Conservation (phyloP, 1,140 invertebrate species). For the Papilio polyxenes region DNA sequence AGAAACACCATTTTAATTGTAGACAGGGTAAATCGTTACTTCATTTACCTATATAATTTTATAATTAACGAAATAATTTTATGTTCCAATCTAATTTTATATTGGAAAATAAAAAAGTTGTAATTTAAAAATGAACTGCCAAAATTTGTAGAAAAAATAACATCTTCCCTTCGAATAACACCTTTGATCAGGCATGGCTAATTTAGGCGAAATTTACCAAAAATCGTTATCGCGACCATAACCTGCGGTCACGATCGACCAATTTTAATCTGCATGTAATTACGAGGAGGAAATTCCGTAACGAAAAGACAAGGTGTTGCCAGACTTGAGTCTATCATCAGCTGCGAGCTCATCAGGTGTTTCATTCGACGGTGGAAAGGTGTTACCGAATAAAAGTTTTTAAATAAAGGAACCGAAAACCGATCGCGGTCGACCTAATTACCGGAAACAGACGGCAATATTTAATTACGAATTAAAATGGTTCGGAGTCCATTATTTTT, state of each 20-base stretch:
- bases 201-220: constrained; percentile 29
- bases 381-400: constrained; percentile 64
- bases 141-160: no score
- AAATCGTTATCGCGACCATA: constrained; percentile 43
- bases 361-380: constrained; percentile 71
- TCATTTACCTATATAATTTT: background rate
- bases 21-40: background rate
- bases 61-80: no score
- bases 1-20: background rate
- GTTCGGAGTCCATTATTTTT: constrained; percentile 65
- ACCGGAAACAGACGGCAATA: constrained; percentile 69
- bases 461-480: constrained; percentile 74
- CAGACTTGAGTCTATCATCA: constrained; percentile 56
- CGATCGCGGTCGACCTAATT: constrained; percentile 65
- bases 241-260: constrained; percentile 43
- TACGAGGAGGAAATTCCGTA: constrained; percentile 71
- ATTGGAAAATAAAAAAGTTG: no score
- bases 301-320: constrained; percentile 75
- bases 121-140: background rate
- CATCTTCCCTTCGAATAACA: background rate
- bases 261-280: constrained; percentile 60
- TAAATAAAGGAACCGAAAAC: constrained; percentile 60
- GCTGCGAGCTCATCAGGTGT: constrained; percentile 72
- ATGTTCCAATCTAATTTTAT: background rate
- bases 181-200: constrained; percentile 28